Conservation (phyloP, 2,888 invertebrate species). For the Plebejus argus region DNA sequence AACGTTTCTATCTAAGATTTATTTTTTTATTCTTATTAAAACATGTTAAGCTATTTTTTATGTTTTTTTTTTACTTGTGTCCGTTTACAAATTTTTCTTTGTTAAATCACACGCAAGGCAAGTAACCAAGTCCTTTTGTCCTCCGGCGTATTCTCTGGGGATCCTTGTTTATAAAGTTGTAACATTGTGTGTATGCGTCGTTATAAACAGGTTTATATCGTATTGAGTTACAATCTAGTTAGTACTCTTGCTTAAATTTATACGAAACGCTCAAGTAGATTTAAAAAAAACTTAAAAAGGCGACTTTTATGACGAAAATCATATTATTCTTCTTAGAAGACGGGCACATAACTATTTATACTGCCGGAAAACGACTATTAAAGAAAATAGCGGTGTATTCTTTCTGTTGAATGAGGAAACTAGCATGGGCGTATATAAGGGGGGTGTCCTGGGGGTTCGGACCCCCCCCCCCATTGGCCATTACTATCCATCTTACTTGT, state of each 20-base stretch:
- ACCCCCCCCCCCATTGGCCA: too few species aligned
- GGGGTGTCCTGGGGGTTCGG: too few species aligned
- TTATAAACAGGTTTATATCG: not conserved
- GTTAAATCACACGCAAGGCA: not conserved
- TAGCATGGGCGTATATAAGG: too few species aligned
- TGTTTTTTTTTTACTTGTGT: not conserved
- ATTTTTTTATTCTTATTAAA: constrained; percentile 30
- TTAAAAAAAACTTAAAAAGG: not conserved
- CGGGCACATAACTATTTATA: not conserved
- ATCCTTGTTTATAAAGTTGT: not conserved
- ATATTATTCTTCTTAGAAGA: not conserved
- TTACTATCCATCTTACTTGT: too few species aligned
- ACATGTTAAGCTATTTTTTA: constrained; percentile 14
- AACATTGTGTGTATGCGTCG: not conserved
- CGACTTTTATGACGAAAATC: not conserved
- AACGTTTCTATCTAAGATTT: constrained; percentile 27
- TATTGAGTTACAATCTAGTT: not conserved
- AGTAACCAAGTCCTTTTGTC: not conserved
- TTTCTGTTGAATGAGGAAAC: not conserved
- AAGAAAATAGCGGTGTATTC: not conserved
- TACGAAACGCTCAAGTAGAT: not conserved
- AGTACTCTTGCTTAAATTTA: not conserved
- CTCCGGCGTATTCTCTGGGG: not conserved
- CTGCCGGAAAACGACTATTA: not conserved
- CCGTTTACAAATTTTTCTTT: not conserved